Base-by-base conservation (phyloP, 2,113 vertebrate species). In the Indicator maculatus region DNA sequence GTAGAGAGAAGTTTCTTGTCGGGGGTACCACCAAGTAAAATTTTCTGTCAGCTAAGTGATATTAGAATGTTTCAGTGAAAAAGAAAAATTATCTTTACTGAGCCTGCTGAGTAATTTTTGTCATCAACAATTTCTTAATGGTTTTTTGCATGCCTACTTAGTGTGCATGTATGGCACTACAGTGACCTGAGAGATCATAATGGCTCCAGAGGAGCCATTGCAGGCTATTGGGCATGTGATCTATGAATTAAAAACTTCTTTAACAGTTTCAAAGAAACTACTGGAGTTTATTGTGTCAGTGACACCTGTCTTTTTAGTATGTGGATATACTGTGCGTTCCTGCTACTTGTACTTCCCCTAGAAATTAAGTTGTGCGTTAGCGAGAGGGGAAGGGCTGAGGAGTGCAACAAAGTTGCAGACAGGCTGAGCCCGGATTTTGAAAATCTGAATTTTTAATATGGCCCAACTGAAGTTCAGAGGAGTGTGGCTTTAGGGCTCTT, bases 131-230 rank as follows among this genome's bases (percentile, higher is more conserved):
- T 94, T 96, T 95, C 96, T 96, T 97, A 97, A 97, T 96, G 95
- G 94, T 93, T 94, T 44, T 97, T 94, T 95, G 90, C 93, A 71
- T 94, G 90, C 86, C 95, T 95, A 47, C 84, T 96, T 97, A 96
- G 95, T 88, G 90, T 89, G 93, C 79, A 30, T 70, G 86, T 94
- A 96, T 74, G 79, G 91, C 93, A 97, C 93, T 96, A 89, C 80
- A 85, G 93, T 89, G 91, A 95, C 96, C 90, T 91, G 94, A 93
- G 39, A 87, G 91, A 84, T 89, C 74, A 24, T 96, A 96, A 97
- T 90, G 93, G 96, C 66, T 97, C 96, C 97, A 97, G 85, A 96
- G 97, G 96, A 97, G 81, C 95, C 95, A 97, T 97, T 96, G 90
- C 61, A 93, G 89, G 80, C 91, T 94, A 94, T 91, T 93, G 93